phyloP scores from a whole-genome alignment of 2,113 vertebrate genomes.

The cattle (Bos taurus) region ARS-UCD2.0 NC_037337.1:37003001-37003500 shows the following conservation, averaged over 20 bases:
- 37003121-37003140: not conserved
- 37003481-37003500: not conserved
- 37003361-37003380: not conserved
- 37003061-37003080: not conserved
- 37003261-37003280: not conserved
- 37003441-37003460: not conserved
- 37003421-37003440: not conserved
- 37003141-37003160: not conserved
- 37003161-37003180: not conserved
- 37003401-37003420: not conserved
- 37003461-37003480: not conserved
- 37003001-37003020: conserved; percentile 21
- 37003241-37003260: not conserved
- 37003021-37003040: not conserved
- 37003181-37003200: not conserved
- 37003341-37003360: not conserved
- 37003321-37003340: not conserved
- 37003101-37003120: not conserved
- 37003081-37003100: not conserved
- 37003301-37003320: not conserved
- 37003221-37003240: not conserved
- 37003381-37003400: not conserved
- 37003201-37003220: not conserved
- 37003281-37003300: not conserved
- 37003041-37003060: not conserved